A percentile compares a stretch with the other conserved stretches of the same genome.
Conservation (phyloP, 1,140 invertebrate genomes). For the Drosophila tropicalis region DNA sequence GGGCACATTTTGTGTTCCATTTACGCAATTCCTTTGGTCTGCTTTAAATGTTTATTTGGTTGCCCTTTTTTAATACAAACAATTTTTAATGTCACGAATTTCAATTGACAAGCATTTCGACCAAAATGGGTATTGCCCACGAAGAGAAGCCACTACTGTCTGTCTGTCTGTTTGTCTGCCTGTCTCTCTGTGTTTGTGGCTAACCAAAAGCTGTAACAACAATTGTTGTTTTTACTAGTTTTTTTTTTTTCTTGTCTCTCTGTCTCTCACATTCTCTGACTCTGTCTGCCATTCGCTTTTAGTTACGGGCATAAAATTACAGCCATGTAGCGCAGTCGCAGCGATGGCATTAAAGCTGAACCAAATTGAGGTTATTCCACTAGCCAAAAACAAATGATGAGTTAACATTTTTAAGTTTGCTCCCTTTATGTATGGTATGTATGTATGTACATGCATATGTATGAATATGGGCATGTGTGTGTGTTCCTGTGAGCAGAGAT, state of each 20-base stretch:
- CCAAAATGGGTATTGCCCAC: slow-evolving; percentile 51
- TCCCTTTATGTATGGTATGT: slow-evolving; percentile 25
- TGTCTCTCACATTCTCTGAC: slow-evolving; percentile 7
- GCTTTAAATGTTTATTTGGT: not conserved
- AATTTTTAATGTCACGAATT: slow-evolving; percentile 74
- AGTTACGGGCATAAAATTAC: slow-evolving; percentile 42
- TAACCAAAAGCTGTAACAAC: slow-evolving; percentile 49
- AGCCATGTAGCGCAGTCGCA: slow-evolving; percentile 66
- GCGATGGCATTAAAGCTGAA: slow-evolving; percentile 54
- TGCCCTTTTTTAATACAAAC: slow-evolving; percentile 27
- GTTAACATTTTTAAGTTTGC: slow-evolving; percentile 65
- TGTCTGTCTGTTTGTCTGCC: slow-evolving; percentile 33
- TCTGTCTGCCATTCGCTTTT: not conserved
- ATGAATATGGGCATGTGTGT: not conserved
- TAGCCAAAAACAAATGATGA: slow-evolving; percentile 22
- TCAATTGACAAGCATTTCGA: slow-evolving; percentile 50
- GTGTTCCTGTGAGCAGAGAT: not conserved
- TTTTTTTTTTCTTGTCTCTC: slow-evolving; percentile 22
- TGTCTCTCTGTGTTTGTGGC: slow-evolving; percentile 36
- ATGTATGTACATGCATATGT: not conserved
- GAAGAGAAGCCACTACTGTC: slow-evolving; percentile 50
- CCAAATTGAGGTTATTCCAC: slow-evolving; percentile 73
- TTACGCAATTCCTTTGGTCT: slow-evolving; percentile 19
- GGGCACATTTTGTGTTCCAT: slow-evolving; percentile 16
- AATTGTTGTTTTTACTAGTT: slow-evolving; percentile 26